phyloP scores from a whole-genome alignment of 2,113 vertebrate genomes.

The Elaphurus davidianus region DNA sequence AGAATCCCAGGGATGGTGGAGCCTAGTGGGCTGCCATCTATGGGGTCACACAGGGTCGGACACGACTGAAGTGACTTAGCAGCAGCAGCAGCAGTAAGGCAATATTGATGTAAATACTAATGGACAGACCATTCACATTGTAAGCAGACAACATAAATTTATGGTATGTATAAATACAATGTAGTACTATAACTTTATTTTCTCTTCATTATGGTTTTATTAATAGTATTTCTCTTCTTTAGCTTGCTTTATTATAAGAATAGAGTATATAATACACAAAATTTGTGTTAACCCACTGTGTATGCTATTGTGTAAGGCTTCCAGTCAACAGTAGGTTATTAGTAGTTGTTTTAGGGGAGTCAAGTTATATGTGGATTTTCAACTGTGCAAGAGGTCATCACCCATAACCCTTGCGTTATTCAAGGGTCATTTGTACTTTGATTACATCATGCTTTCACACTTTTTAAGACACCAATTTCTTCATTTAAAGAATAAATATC shows the following conservation, averaged over 20 bases:
- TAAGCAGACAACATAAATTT: not conserved
- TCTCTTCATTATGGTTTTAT: not conserved
- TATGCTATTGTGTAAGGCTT: not conserved
- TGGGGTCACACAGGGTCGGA: no score
- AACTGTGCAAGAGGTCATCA: not conserved
- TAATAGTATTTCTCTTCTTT: not conserved
- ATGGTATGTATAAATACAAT: not conserved
- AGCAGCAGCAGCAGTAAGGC: no score
- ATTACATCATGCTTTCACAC: not conserved
- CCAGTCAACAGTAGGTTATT: not conserved
- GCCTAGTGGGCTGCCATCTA: no score
- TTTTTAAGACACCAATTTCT: not conserved
- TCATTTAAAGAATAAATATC: not conserved
- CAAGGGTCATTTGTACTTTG: not conserved
- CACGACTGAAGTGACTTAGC: no score
- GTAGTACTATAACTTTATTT: not conserved
- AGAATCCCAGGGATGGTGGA: no score
- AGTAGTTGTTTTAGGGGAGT: not conserved
- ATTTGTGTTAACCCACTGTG: not conserved
- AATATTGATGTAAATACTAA: not conserved
- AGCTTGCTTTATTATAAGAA: not conserved
- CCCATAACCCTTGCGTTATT: not conserved
- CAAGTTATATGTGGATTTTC: not conserved
- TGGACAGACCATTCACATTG: not conserved
- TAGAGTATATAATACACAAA: not conserved